Percentiles rank a stretch among this genome's conserved stretches.
phyloP scores from a whole-genome alignment of 2,797 vertebrate species.

The Rhadinocentrus ornatus region DNA sequence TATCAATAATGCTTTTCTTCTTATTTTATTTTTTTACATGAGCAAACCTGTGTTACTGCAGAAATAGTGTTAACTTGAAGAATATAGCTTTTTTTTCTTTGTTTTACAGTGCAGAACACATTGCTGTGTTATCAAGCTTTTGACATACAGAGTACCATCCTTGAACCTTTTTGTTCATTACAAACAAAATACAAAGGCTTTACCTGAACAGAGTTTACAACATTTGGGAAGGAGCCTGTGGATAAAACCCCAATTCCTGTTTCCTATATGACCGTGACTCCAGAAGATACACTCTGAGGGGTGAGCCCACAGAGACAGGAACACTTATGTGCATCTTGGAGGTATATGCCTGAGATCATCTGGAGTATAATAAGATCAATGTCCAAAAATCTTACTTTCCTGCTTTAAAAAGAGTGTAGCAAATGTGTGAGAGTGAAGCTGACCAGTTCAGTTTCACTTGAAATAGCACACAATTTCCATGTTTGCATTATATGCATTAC shows the following conservation, averaged over 20 bases:
- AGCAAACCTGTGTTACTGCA: neutral
- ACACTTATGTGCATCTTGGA: constrained; percentile 53
- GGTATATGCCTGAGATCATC: constrained; percentile 47
- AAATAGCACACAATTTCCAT: neutral
- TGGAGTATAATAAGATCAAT: constrained; percentile 56
- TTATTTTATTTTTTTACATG: neutral
- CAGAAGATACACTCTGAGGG: constrained; percentile 43
- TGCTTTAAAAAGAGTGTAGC: constrained; percentile 13
- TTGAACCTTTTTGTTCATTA: constrained; percentile 39
- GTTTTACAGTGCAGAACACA: constrained; percentile 1
- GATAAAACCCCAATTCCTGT: constrained; percentile 11
- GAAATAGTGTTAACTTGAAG: neutral
- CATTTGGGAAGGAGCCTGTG: constrained; percentile 37
- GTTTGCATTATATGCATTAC: neutral
- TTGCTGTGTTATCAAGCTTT: neutral
- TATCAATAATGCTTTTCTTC: constrained; percentile 1
- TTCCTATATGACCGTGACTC: constrained; percentile 46
- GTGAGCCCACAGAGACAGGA: constrained; percentile 33
- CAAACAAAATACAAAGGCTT: constrained; percentile 34
- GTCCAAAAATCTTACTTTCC: constrained; percentile 39
- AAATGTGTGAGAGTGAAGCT: constrained; percentile 13
- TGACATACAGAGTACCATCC: constrained; percentile 31
- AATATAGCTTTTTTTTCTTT: neutral
- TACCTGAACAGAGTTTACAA: constrained; percentile 38
- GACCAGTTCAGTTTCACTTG: neutral